Conservation (phyloP, 2,888 invertebrate species). For the Ochlodes sylvanus region DNA sequence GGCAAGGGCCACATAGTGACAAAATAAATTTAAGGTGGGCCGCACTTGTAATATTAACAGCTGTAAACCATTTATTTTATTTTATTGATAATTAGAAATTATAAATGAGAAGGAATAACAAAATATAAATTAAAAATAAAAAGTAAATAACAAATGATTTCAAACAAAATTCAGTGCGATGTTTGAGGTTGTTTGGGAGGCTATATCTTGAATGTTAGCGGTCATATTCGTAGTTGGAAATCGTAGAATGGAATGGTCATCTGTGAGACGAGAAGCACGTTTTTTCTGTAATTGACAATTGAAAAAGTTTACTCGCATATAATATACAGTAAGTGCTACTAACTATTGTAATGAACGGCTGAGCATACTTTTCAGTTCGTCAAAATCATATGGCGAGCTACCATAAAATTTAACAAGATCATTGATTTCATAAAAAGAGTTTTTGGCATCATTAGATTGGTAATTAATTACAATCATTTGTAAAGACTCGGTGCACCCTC, state of each 20-base stretch:
- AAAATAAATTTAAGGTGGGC: constrained; percentile 34
- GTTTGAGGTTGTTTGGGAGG: constrained; percentile 42
- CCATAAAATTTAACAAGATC: constrained; percentile 40
- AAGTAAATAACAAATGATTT: constrained; percentile 20
- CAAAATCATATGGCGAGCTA: constrained; percentile 40
- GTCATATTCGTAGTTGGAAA: constrained; percentile 37
- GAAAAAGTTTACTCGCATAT: constrained; percentile 33
- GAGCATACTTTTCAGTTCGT: constrained; percentile 42
- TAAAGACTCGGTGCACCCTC: constrained; percentile 40
- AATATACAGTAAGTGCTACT: constrained; percentile 36
- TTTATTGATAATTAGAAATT: too few species aligned
- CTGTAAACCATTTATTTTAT: too few species aligned
- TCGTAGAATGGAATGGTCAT: constrained; percentile 41
- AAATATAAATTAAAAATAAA: constrained; percentile 27
- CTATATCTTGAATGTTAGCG: constrained; percentile 37
- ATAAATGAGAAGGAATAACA: too few species aligned
- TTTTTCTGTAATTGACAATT: constrained; percentile 34
- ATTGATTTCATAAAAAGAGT: constrained; percentile 37
- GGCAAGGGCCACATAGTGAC: constrained; percentile 29
- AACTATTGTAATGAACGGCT: constrained; percentile 36
- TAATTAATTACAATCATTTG: constrained; percentile 41
- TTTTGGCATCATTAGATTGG: constrained; percentile 40
- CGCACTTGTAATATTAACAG: constrained; percentile 25
- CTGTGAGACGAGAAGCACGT: constrained; percentile 39
- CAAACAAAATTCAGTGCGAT: constrained; percentile 31